phyloP scores from a whole-genome alignment of 2,888 invertebrate species.

The Callimorpha dominula region DNA sequence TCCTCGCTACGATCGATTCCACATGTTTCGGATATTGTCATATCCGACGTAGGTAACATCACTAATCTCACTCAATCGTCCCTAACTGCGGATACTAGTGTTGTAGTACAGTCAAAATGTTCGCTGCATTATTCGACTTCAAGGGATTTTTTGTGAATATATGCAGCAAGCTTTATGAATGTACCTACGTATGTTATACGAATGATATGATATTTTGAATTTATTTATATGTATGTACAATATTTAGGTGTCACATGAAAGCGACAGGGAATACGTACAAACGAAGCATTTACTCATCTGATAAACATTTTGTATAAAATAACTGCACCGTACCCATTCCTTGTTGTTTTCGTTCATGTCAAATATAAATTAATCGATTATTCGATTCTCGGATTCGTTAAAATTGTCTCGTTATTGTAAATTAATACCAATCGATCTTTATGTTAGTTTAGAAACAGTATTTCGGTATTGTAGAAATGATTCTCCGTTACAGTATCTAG shows the following conservation, averaged over 20 bases:
- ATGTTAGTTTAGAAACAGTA: constrained; percentile 80
- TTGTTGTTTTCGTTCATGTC: constrained; percentile 70
- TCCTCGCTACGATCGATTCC: constrained; percentile 21
- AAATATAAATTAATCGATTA: constrained; percentile 70
- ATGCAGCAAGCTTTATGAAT: constrained; percentile 75
- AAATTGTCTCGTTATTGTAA: constrained; percentile 73
- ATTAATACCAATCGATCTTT: constrained; percentile 73
- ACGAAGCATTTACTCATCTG: constrained; percentile 69
- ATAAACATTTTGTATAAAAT: constrained; percentile 55
- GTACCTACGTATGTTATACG: constrained; percentile 74
- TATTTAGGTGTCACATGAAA: constrained; percentile 68
- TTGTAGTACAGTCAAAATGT: constrained; percentile 42
- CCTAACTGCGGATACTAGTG: constrained; percentile 21
- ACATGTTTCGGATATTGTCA: constrained; percentile 16
- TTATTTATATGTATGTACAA: constrained; percentile 76
- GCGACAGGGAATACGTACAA: constrained; percentile 65
- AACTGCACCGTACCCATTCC: constrained; percentile 60
- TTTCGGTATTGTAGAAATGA: constrained; percentile 76
- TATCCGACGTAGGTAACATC: constrained; percentile 10
- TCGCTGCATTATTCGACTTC: constrained; percentile 60
- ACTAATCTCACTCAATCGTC: constrained; percentile 11
- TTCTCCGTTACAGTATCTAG: constrained; percentile 78
- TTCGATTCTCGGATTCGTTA: constrained; percentile 65
- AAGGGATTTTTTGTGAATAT: constrained; percentile 63
- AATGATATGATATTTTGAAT: constrained; percentile 71